These are phyloP conservation scores for Yponomeuta evonymella DNA, from an alignment of 2,888 invertebrate species.

Conservation along the genomic window DNA sequence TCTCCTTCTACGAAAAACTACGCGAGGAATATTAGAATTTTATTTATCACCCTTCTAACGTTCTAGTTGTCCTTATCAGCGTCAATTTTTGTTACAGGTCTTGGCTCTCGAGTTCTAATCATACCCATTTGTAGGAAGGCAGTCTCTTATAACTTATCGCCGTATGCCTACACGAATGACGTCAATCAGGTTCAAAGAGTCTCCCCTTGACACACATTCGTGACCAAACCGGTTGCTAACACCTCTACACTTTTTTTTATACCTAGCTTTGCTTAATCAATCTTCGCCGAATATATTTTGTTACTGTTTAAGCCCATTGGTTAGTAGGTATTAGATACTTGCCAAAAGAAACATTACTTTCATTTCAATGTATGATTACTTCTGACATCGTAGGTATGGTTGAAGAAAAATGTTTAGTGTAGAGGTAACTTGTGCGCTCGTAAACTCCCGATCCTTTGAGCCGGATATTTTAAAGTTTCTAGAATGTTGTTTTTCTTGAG, in stretches of 20 bases:
- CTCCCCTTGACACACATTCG: constrained; percentile 21
- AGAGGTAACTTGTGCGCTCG: not conserved
- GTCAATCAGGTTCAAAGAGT: constrained; percentile 21
- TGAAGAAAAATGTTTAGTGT: no score
- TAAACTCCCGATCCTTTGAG: not conserved
- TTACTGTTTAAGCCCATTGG: not conserved
- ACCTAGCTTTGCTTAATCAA: not conserved
- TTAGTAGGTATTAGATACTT: not conserved
- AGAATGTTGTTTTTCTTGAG: constrained; percentile 3
- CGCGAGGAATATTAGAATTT: no score
- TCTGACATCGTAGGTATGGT: no score
- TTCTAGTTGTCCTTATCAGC: no score
- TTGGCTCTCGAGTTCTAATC: not conserved
- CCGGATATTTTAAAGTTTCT: not conserved
- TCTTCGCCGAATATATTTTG: constrained; percentile 3
- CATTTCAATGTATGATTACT: no score
- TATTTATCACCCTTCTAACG: no score
- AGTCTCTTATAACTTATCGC: constrained; percentile 8
- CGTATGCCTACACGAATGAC: constrained; percentile 12
- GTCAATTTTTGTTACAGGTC: not conserved
- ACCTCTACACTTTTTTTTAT: not conserved
- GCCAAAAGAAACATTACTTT: no score
- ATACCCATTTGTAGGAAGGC: not conserved
- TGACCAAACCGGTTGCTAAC: constrained; percentile 20
- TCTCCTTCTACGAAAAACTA: no score